A percentile compares a stretch with the other conserved stretches of the same genome.
phyloP scores from a whole-genome alignment of 2,888 invertebrate genomes.

The Pristionchus entomophagus region DNA sequence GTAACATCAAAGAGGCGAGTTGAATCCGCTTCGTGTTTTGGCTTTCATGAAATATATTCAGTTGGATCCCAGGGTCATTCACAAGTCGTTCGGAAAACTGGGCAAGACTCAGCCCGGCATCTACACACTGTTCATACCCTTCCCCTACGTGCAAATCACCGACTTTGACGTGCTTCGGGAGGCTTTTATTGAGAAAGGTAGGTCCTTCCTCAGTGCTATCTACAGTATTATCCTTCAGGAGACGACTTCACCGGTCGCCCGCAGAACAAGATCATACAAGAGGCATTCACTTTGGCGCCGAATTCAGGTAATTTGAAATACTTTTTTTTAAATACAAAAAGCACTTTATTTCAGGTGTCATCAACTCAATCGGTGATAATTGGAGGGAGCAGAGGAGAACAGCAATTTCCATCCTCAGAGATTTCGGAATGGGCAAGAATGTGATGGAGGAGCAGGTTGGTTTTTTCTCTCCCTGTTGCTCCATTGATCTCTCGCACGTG shows the following conservation, averaged over 20 bases:
- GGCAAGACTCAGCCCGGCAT: background rate
- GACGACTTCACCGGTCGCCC: background rate
- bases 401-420: too few relatives aligned
- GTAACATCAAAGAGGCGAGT: background rate
- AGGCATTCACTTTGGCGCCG: background rate
- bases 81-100: background rate
- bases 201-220: background rate
- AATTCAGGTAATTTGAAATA: background rate
- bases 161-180: background rate
- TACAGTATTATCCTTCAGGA: background rate
- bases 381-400: background rate
- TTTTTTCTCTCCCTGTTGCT: background rate
- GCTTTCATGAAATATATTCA: too few relatives aligned
- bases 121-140: background rate
- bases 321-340: background rate
- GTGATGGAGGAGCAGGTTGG: background rate
- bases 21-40: too few relatives aligned
- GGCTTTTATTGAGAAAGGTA: background rate
- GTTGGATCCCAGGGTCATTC: background rate
- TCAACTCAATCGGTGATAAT: slow-evolving; percentile 53
- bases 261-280: background rate
- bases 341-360: background rate
- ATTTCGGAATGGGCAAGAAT: too few relatives aligned
- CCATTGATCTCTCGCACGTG: background rate
- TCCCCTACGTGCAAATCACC: slow-evolving; percentile 3